These are phyloP conservation scores for Tiliqua scincoides DNA, from an alignment of 2,113 vertebrate genomes.

Conservation along the genomic window DNA sequence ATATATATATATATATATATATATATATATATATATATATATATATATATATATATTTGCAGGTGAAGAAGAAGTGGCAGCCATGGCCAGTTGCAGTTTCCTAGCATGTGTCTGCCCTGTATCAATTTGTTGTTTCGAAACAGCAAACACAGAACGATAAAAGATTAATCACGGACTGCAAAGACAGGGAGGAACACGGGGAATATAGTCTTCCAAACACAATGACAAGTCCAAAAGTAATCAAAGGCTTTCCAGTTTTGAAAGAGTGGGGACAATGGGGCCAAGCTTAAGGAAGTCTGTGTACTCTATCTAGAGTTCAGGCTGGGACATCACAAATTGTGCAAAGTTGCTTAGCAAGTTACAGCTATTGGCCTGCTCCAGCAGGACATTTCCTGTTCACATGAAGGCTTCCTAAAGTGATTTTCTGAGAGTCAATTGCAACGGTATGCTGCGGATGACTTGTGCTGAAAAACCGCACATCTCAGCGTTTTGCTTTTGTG, in stretches of 20 bases:
- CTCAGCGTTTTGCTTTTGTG: background rate
- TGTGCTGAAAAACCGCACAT: too few relatives aligned
- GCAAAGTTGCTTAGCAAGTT: conserved; percentile 38
- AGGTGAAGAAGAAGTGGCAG: too few relatives aligned
- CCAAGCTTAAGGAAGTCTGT: conserved; percentile 39
- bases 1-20: too few relatives aligned
- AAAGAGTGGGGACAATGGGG: conserved; percentile 49
- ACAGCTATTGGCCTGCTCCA: conserved; percentile 14
- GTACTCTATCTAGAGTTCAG: conserved; percentile 62
- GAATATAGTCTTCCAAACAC: conserved; percentile 79
- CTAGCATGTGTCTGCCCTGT: too few relatives aligned
- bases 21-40: too few relatives aligned
- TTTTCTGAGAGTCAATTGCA: background rate
- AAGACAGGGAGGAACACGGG: conserved; percentile 71
- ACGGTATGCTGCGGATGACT: too few relatives aligned
- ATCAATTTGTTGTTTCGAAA: conserved; percentile 62
- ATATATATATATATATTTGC: too few relatives aligned
- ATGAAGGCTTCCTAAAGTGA: background rate
- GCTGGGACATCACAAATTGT: conserved; percentile 64
- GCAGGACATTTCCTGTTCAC: background rate
- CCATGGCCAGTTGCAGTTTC: too few relatives aligned
- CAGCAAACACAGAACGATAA: conserved; percentile 70
- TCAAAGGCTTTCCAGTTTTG: conserved; percentile 77
- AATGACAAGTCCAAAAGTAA: conserved; percentile 81
- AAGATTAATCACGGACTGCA: conserved; percentile 61